Evolutionary conservation across 2,888 invertebrate genomes (phyloP).

Genomic region (Brenthis hecate): DNA sequence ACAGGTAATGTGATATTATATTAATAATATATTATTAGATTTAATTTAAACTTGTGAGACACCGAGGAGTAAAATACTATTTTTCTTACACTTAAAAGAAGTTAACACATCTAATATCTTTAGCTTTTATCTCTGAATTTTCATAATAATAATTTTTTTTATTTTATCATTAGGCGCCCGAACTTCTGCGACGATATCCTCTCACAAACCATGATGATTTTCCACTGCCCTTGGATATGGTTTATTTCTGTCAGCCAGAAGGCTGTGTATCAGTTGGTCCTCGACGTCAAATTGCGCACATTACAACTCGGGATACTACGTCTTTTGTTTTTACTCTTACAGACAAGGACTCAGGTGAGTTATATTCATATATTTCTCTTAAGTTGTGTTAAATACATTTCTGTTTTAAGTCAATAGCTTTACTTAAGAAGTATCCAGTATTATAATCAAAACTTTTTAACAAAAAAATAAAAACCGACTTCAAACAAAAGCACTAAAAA

Average conservation of each 20-base stretch:
- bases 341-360: slow-evolving; percentile 97
- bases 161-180: slow-evolving; percentile 87
- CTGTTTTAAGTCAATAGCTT: no score
- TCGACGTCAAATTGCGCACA: slow-evolving; percentile 81
- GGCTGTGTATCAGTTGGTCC: slow-evolving; percentile 97
- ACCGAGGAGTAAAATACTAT: no score
- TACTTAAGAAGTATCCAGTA: no score
- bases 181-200: slow-evolving; percentile 96
- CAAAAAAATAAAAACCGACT: no score
- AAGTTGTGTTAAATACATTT: background rate
- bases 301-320: slow-evolving; percentile 91
- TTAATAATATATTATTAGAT: slow-evolving; percentile 2
- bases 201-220: slow-evolving; percentile 98
- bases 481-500: no score
- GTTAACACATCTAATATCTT: background rate
- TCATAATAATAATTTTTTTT: background rate
- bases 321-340: slow-evolving; percentile 99
- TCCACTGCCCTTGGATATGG: slow-evolving; percentile 98
- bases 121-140: background rate
- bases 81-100: no score
- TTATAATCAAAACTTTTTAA: no score
- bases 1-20: slow-evolving; percentile 82
- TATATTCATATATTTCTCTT: background rate
- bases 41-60: background rate
- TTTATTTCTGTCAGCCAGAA: slow-evolving; percentile 99